phyloP scores from a whole-genome alignment of 2,113 vertebrate species.

The Notechis scutatus region DNA sequence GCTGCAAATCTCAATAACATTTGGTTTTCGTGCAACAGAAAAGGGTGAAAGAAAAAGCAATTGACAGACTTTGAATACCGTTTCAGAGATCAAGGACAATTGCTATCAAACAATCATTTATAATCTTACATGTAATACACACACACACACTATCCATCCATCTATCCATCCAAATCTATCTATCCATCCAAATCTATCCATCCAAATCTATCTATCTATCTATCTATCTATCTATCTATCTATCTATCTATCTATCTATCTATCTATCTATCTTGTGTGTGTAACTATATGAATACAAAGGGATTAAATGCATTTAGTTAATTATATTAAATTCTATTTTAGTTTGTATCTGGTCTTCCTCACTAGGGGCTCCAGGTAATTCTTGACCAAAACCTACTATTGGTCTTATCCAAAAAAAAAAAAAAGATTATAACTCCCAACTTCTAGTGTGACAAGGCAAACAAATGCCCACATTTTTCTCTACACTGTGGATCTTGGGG shows the following conservation, averaged over 20 bases:
- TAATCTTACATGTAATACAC: neutral
- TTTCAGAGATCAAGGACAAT: neutral
- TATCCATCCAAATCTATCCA: too few relatives aligned
- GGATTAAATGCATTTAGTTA: neutral
- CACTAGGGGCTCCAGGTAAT: neutral
- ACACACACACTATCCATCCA: too few relatives aligned
- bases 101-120: neutral
- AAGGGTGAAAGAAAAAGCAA: neutral
- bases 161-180: too few relatives aligned
- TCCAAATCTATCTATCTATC: too few relatives aligned
- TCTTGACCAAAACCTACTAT: neutral
- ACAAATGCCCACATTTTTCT: too few relatives aligned
- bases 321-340: neutral
- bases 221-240: too few relatives aligned
- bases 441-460: too few relatives aligned
- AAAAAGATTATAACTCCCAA: neutral
- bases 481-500: too few relatives aligned
- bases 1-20: neutral
- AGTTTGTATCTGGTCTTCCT: neutral
- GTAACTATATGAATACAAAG: neutral
- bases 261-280: neutral
- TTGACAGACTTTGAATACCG: too few relatives aligned
- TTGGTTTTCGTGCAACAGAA: neutral
- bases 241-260: too few relatives aligned
- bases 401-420: neutral